Evolutionary conservation across 2,797 vertebrate genomes (phyloP), one percentile per base, ranked within the genome.

Genomic region (Poecilia gillii): DNA sequence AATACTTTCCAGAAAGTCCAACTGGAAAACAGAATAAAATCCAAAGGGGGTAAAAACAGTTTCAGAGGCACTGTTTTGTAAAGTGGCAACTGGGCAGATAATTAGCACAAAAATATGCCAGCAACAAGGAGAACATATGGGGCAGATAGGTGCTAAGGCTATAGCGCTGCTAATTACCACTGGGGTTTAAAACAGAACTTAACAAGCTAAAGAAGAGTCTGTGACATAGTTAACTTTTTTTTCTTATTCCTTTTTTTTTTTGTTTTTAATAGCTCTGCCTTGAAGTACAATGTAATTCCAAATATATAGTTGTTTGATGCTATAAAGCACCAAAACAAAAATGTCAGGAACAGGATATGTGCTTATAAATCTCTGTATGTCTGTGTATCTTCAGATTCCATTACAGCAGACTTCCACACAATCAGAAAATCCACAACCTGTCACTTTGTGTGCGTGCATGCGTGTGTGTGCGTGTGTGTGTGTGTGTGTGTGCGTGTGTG

Each of bases 351-450:
- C 80, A 87, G 53, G 77, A 87, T 76, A 74, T 80, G 57, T 79
- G 81, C 83, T 78, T 81, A 85, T 82, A 85, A 84, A 86, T 87
- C 87, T 89, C 78, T 86, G 66, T 78, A 83, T 82, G 74, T 89
- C 84, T 86, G 70, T 59, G 81, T 85, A 81, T 90, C 77, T 86
- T 91, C 86, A 86, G 82, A 91, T 88, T 91, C 85, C 82, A 91
- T 91, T 89, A 90, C 33, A 4, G 59, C 45, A 20, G 81, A 81
- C 78, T 77, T 68, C 39, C 64, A 84, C 75, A 82, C 87, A 78
- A 86, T 91, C 83, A 90, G 83, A 87, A 81, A 91, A 84, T 78
- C 76, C 77, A 78, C 62, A 84, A 88, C 84, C 74, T 84, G 82
- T 83, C 84, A 85, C 47, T 66, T 62, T 57, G 70, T 81, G 3